A percentile compares a stretch with the other conserved stretches of the same genome.
These are phyloP conservation scores for Margaritifera margaritifera DNA, from an alignment of 2,888 invertebrate genomes.

Conservation along the genomic window DNA sequence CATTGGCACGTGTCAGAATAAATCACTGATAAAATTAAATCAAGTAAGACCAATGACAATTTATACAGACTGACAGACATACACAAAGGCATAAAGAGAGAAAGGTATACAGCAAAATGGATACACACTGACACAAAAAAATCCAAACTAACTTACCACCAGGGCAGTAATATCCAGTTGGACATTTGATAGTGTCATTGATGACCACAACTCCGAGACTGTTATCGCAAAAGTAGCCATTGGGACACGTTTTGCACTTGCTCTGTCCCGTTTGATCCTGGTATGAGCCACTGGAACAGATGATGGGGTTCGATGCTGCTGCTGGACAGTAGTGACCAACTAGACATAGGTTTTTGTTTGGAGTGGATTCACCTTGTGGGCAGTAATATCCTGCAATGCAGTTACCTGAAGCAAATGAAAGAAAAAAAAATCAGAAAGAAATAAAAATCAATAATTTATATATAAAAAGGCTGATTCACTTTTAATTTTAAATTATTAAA, in stretches of 20 bases:
- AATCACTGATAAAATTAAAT: no score
- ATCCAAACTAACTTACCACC: slow-evolving; percentile 44
- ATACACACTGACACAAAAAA: neutral
- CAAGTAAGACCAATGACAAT: no score
- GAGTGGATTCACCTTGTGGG: slow-evolving; percentile 57
- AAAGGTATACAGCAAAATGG: neutral
- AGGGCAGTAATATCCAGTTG: slow-evolving; percentile 67
- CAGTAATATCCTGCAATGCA: slow-evolving; percentile 69
- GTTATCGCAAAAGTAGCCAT: slow-evolving; percentile 70
- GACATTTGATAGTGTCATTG: slow-evolving; percentile 64
- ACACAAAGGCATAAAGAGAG: no score
- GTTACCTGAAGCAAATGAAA: slow-evolving; percentile 47
- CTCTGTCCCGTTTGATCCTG: slow-evolving; percentile 61
- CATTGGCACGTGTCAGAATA: no score
- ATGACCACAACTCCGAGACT: slow-evolving; percentile 62
- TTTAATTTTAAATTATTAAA: no score
- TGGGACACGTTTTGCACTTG: slow-evolving; percentile 62
- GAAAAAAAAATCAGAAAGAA: no score
- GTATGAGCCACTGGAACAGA: slow-evolving; percentile 63
- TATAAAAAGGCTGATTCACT: no score
- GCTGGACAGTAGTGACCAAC: slow-evolving; percentile 67
- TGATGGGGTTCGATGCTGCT: slow-evolving; percentile 40
- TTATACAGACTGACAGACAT: no score
- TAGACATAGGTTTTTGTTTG: slow-evolving; percentile 54
- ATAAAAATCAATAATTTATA: no score